These are phyloP conservation scores for Aporophyla lueneburgensis DNA, from an alignment of 2,888 invertebrate species.

Conservation along the genomic window DNA sequence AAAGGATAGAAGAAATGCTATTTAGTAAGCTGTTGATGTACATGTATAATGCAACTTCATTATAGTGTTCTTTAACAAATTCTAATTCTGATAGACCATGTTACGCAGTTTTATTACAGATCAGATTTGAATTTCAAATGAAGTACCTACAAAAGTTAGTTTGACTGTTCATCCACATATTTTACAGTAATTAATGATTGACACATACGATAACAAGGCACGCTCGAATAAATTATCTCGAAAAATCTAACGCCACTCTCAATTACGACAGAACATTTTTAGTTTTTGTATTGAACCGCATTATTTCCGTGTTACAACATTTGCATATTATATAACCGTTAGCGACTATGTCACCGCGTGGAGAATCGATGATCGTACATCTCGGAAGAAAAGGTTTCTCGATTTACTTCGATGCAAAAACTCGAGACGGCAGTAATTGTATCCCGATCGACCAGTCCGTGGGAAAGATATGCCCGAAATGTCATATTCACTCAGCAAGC, in stretches of 20 bases:
- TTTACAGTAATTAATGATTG: conserved; percentile 63
- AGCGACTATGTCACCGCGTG: conserved; percentile 74
- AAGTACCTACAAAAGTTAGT: conserved; percentile 31
- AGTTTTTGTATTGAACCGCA: conserved; percentile 60
- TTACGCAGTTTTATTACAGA: conserved; percentile 45
- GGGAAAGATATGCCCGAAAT: conserved; percentile 88
- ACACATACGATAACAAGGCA: conserved; percentile 58
- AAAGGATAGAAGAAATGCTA: background rate
- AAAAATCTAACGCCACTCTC: conserved; percentile 59
- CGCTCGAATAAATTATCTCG: conserved; percentile 58
- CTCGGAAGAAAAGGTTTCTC: conserved; percentile 72
- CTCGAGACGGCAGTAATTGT: conserved; percentile 81
- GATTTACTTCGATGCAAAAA: conserved; percentile 81
- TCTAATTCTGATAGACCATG: conserved; percentile 25
- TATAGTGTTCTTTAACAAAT: conserved; percentile 22
- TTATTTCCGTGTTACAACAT: conserved; percentile 68
- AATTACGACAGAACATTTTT: conserved; percentile 60
- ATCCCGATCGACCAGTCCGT: conserved; percentile 79
- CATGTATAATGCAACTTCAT: conserved; percentile 15
- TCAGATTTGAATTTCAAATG: conserved; percentile 53
- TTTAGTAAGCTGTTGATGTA: background rate
- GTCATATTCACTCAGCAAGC: conserved; percentile 82
- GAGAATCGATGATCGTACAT: conserved; percentile 76
- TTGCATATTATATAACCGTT: conserved; percentile 74
- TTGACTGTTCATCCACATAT: conserved; percentile 50